Base-by-base conservation (phyloP, 2,888 invertebrate species). In the Achlya flavicornis region DNA sequence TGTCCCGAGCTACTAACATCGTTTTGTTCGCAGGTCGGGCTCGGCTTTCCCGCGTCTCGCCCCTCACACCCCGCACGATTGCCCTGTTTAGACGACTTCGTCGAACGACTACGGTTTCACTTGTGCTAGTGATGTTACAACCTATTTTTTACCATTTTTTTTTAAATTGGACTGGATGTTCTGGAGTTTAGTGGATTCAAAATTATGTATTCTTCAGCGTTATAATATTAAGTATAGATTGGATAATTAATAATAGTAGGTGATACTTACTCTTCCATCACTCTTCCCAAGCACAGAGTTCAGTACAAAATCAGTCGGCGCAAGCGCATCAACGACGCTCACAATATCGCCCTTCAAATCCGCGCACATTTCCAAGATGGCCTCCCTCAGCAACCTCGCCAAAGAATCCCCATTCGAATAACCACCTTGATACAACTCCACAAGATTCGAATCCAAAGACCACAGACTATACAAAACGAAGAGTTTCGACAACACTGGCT, bases 301-400 rank as follows among this genome's bases (percentile, higher is more conserved):
- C 14, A 98, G 92, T 46, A 98, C 96, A 84, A 97, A 98, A 90
- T 98, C 98, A 0, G 98, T 97, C 0, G 98, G 98, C 4, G 98
- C 97, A 35, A 98, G 93, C 38, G 97, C 97, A 85, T 99, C 98
- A 3, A 96, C 97, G 3, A 98, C 94, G 1, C 96, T 91, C 0
- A 98, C 95, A 0, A 97, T 94, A 53, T 98, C 97, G 11, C 95
- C 94, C 87, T 97, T 97, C n/a, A 98, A 78, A 16, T 94, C 93
- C 0, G 82, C 85, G 83, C 98, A 98, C 69, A 96, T 87, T 61
- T 94, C 91, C 71, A 97, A 82, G 26, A 98, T 94, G 1, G 95
- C 95, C 26, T 95, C 94, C 59, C 97, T 94, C 35, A 98, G 88
- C 61, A 96, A 80, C 60, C 94, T 86, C 0, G 96, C 95, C 73